Conservation (phyloP, 2,797 vertebrate species). For the Todus mexicanus region DNA sequence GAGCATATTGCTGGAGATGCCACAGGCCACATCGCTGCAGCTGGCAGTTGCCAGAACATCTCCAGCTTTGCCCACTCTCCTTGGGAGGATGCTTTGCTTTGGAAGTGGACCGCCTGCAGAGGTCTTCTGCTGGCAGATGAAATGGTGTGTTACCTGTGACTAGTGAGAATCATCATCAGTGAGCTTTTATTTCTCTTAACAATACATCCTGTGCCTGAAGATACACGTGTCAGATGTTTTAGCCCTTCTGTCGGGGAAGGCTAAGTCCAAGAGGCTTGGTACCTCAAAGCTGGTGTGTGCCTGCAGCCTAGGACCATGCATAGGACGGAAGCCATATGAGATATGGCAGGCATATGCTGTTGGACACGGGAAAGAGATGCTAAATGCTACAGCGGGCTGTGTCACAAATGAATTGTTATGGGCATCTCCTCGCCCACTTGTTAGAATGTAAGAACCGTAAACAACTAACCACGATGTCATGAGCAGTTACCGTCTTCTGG, state of each 20-base stretch:
- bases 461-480: rapidly evolving
- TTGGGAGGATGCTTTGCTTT: not conserved
- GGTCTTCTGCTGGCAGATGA: not conserved
- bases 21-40: not conserved
- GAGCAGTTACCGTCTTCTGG: not conserved
- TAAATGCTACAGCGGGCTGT: not conserved
- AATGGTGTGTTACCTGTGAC: not conserved
- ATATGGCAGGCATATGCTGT: not conserved
- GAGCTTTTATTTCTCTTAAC: not conserved
- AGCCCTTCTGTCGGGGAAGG: not conserved
- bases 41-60: not conserved
- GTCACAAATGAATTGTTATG: rapidly evolving
- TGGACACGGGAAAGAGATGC: not conserved
- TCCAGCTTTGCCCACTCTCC: not conserved
- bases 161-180: rapidly evolving
- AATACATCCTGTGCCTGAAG: not conserved
- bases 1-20: not conserved
- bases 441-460: not conserved
- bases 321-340: not conserved
- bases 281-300: not conserved
- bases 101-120: not conserved
- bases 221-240: rapidly evolving
- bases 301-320: not conserved
- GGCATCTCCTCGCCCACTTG: not conserved
- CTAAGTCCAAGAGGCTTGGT: not conserved